phyloP scores from a whole-genome alignment of 2,888 invertebrate species.

The Xanthorhoe designata region DNA sequence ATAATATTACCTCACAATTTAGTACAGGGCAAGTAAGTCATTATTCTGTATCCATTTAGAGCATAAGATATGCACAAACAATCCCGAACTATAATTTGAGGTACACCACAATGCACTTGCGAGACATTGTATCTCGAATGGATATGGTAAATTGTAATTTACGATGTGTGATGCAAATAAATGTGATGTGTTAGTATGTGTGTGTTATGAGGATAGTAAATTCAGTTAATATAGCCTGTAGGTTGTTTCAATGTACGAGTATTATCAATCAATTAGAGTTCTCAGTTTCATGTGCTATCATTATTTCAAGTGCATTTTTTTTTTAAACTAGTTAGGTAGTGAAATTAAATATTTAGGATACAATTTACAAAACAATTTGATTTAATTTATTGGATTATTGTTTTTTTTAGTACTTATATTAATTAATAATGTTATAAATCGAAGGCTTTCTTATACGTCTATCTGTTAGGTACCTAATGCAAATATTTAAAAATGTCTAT shows the following conservation, averaged over 20 bases:
- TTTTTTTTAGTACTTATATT: too few species aligned
- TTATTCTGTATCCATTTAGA: constrained; percentile 45
- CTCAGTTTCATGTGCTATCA: too few species aligned
- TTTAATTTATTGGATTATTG: too few species aligned
- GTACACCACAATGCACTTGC: constrained; percentile 59
- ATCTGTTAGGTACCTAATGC: too few species aligned
- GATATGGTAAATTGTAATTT: constrained; percentile 44
- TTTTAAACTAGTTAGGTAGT: too few species aligned
- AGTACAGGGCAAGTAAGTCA: constrained; percentile 14
- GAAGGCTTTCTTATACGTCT: too few species aligned
- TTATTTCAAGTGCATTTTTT: too few species aligned
- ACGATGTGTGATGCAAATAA: constrained; percentile 23
- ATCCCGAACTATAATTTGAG: constrained; percentile 49
- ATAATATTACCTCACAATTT: neutral
- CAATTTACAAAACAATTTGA: too few species aligned
- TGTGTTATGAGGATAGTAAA: neutral
- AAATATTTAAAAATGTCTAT: too few species aligned
- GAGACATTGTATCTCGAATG: constrained; percentile 36
- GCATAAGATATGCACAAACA: constrained; percentile 51
- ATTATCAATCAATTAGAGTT: neutral
- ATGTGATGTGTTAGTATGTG: constrained; percentile 5
- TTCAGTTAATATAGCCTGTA: neutral
- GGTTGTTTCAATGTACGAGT: neutral
- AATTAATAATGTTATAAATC: too few species aligned
- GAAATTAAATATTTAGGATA: too few species aligned